Conservation (phyloP, 2,888 invertebrate genomes). For the Timema podura region DNA sequence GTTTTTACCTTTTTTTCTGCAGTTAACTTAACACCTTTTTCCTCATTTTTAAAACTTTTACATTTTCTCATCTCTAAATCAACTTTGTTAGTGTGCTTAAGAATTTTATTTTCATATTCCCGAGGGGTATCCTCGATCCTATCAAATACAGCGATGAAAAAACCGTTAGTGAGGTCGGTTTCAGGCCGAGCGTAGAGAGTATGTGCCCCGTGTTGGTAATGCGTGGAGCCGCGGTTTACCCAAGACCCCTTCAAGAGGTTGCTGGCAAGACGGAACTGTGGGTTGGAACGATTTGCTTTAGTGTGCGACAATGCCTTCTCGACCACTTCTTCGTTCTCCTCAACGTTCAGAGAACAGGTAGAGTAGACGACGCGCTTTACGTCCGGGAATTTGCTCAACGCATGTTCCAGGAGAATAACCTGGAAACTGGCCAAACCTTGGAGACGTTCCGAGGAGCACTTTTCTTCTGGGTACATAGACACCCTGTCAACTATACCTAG, state of each 20-base stretch:
- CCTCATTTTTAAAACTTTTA: too few relatives aligned
- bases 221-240: constrained; percentile 62
- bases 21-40: too few relatives aligned
- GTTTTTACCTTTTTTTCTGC: too few relatives aligned
- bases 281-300: constrained; percentile 11
- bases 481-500: constrained; percentile 54
- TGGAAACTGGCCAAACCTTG: constrained; percentile 72
- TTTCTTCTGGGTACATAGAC: constrained; percentile 46
- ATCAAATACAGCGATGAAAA: constrained; percentile 91
- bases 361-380: constrained; percentile 89
- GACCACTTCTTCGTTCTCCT: constrained; percentile 92
- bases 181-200: constrained; percentile 78
- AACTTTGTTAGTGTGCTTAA: too few relatives aligned
- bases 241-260: constrained; percentile 60
- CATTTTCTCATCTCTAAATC: too few relatives aligned
- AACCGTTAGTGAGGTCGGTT: constrained; percentile 82
- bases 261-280: constrained; percentile 54
- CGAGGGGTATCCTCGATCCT: constrained; percentile 23
- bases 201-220: constrained; percentile 62
- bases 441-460: constrained; percentile 53
- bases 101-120: background rate
- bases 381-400: constrained; percentile 76
- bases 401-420: constrained; percentile 78
- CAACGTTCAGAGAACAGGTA: constrained; percentile 85
- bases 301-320: constrained; percentile 58